A percentile compares a stretch with the other conserved stretches of the same genome.
Conservation (phyloP, 2,888 invertebrate species). For the Luperina nickerlii region DNA sequence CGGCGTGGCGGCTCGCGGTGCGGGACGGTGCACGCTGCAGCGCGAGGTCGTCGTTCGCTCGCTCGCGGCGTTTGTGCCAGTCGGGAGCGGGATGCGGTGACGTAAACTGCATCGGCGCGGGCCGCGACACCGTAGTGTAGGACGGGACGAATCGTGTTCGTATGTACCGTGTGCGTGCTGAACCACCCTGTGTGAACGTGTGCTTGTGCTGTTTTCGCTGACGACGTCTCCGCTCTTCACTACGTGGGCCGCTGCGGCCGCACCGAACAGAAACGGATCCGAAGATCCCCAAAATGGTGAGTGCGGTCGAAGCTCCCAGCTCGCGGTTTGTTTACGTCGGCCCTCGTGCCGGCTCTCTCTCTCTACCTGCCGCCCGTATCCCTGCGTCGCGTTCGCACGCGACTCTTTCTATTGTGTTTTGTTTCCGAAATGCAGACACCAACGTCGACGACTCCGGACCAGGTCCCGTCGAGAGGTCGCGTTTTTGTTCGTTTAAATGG, state of each 20-base stretch:
- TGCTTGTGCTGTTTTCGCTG: slow-evolving; percentile 79
- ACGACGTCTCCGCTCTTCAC: slow-evolving; percentile 88
- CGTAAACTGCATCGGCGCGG: slow-evolving; percentile 90
- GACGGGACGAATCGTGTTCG: slow-evolving; percentile 87
- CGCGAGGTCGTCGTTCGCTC: slow-evolving; percentile 90
- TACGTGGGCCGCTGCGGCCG: slow-evolving; percentile 84
- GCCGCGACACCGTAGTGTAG: slow-evolving; percentile 89
- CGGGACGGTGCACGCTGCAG: slow-evolving; percentile 88
- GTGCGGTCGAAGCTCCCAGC: slow-evolving; percentile 89
- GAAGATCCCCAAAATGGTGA: slow-evolving; percentile 89
- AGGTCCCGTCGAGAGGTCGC: slow-evolving; percentile 83
- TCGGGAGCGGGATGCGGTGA: slow-evolving; percentile 91
- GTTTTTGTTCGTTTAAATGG: slow-evolving; percentile 86
- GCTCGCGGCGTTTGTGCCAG: slow-evolving; percentile 84
- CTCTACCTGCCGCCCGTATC: slow-evolving; percentile 89
- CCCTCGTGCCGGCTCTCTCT: slow-evolving; percentile 86
- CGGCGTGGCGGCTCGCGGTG: slow-evolving; percentile 81
- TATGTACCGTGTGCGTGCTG: slow-evolving; percentile 82
- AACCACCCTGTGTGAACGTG: slow-evolving; percentile 83
- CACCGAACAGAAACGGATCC: slow-evolving; percentile 75
- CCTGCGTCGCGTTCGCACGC: slow-evolving; percentile 86
- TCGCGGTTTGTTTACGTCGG: slow-evolving; percentile 89
- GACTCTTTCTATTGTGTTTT: slow-evolving; percentile 90
- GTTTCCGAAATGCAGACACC: slow-evolving; percentile 90
- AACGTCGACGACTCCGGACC: slow-evolving; percentile 84